Evolutionary conservation across 2,888 invertebrate genomes (phyloP), one percentile per base, ranked within the genome.

Genomic region (Elmis aenea): DNA sequence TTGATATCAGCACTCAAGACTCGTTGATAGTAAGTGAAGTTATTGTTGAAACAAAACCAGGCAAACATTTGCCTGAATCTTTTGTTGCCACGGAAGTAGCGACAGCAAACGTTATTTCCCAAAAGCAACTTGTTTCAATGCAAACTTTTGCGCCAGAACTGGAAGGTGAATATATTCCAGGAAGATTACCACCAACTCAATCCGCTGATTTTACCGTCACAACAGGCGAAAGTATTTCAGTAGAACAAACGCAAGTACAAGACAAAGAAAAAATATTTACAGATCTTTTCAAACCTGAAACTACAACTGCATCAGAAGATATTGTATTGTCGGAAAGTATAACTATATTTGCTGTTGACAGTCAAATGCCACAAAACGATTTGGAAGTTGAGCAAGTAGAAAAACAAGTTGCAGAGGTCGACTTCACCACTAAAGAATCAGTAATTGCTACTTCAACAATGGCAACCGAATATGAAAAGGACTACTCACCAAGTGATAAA

Each of bases 41-140:
- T 13, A 71, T 79, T 50, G 68, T 81, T 2, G 81, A 81, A 67
- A 78, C 79, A 38, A 83, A 81, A 59, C 81, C 85, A 5, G 81
- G 81, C 8, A 85, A 85, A 67, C 85, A 84, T 58, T 79, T 84
- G 58, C 85, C 86, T 2, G 84, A 86, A 65, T 64, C 83, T 29
- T 82, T 86, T 57, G 85, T 86, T 2, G 81, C 86, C 0, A 86
- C 86, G 2, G 86, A 87, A 74, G 73, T 77, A 5, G 87, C 86
- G 2, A 76, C 74, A 13, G 72, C 77, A 61, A 73, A 76, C 37
- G 64, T 86, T 0, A 69, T 81, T 15, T 71, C 81, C 6, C 81
- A 82, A 46, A 80, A 77, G 57, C 79, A 81, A 61, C 62, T 81
- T 25, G 64, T 77, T 3, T 81, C 81, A 9, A 75, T 79, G 64